These are phyloP conservation scores for Arremon brunneinucha DNA, from an alignment of 2,797 vertebrate species.

Conservation along the genomic window DNA sequence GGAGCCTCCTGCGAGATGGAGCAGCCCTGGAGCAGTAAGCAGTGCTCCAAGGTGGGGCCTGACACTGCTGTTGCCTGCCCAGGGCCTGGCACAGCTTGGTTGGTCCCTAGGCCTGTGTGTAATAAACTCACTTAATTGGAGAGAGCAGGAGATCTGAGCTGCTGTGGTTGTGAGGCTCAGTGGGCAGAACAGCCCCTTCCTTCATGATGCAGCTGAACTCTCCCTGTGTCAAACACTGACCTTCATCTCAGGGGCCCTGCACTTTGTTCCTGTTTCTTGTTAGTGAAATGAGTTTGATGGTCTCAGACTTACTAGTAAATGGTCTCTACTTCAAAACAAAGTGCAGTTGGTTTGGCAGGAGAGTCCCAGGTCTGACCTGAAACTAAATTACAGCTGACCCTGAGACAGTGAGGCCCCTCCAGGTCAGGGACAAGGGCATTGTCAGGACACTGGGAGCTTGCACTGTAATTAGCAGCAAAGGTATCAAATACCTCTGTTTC, in stretches of 20 bases:
- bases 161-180: background rate
- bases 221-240: background rate
- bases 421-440: conserved; percentile 65
- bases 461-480: conserved; percentile 65
- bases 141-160: background rate
- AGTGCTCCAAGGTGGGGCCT: background rate
- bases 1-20: background rate
- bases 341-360: conserved; percentile 51
- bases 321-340: conserved; percentile 64
- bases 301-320: conserved; percentile 59
- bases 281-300: conserved; percentile 64
- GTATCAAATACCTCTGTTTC: conserved; percentile 63
- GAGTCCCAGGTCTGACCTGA: conserved; percentile 62
- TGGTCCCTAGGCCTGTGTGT: background rate
- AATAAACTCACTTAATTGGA: background rate
- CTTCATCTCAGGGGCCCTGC: conserved; percentile 42
- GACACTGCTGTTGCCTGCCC: background rate
- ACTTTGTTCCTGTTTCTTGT: conserved; percentile 64
- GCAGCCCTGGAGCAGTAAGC: background rate
- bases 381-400: conserved; percentile 69
- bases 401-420: conserved; percentile 57
- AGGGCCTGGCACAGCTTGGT: background rate
- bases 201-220: background rate
- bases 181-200: background rate
- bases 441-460: conserved; percentile 55